phyloP scores from a whole-genome alignment of 2,888 invertebrate genomes.

The Digitonthophagus gazella region DNA sequence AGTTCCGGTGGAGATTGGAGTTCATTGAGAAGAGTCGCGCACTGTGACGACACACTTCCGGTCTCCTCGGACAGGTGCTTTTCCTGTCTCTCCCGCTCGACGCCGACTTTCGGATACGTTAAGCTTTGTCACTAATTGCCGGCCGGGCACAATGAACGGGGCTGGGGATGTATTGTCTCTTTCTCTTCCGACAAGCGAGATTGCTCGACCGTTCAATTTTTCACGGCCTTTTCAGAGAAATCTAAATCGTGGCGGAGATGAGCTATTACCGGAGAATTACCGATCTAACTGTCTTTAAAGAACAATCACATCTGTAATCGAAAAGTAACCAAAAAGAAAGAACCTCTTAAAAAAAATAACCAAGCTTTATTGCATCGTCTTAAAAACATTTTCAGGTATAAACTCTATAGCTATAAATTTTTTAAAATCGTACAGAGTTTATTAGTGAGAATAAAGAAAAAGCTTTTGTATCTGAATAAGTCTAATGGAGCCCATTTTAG shows the following conservation, averaged over 20 bases:
- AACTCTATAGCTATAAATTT: no score
- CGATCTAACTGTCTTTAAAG: background rate
- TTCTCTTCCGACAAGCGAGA: conserved; percentile 13
- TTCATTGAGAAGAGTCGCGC: conserved; percentile 47
- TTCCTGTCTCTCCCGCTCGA: conserved; percentile 27
- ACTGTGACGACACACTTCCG: conserved; percentile 47
- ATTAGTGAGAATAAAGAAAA: no score
- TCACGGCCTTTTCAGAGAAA: background rate
- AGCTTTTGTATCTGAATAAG: no score
- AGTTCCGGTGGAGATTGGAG: conserved; percentile 49
- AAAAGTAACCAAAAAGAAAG: background rate
- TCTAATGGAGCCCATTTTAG: no score
- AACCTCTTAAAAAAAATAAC: background rate
- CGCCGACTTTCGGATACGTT: conserved; percentile 24
- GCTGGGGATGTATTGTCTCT: conserved; percentile 14
- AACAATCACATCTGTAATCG: no score
- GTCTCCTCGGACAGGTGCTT: conserved; percentile 39
- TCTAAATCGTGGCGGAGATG: background rate
- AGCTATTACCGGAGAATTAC: background rate
- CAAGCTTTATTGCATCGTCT: background rate
- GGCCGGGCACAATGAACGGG: conserved; percentile 14
- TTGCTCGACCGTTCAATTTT: conserved; percentile 12
- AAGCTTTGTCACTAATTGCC: conserved; percentile 27
- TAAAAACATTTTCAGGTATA: no score
- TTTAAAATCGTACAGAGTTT: no score